Percentiles rank a stretch among this genome's conserved stretches.
phyloP scores from a whole-genome alignment of 2,113 vertebrate species.

The human (Homo sapiens) region DNA sequence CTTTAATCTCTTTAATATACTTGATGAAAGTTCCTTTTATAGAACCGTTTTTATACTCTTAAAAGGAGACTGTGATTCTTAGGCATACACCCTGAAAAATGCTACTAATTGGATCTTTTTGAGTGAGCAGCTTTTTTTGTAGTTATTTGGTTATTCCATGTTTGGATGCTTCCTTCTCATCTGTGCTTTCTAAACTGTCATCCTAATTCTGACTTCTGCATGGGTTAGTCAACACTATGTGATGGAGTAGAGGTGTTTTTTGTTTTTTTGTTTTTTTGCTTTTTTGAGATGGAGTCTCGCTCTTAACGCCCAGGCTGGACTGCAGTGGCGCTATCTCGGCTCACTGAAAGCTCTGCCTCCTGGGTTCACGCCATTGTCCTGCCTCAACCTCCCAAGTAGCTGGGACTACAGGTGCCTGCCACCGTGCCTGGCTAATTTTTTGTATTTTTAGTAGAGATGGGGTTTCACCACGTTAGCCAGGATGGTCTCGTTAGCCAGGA shows the following conservation, averaged over 20 bases:
- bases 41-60: neutral
- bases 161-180: neutral
- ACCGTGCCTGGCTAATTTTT: no score
- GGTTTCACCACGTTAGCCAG: no score
- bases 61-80: neutral
- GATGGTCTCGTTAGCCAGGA: no score
- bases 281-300: no score
- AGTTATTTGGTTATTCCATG: neutral
- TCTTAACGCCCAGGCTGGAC: no score
- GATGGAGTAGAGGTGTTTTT: neutral
- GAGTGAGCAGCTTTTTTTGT: neutral
- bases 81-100: neutral
- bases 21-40: neutral
- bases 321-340: no score
- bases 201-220: neutral
- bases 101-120: neutral
- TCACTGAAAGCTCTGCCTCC: no score
- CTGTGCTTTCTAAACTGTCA: neutral
- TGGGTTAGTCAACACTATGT: neutral
- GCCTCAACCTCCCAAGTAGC: no score
- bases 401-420: no score
- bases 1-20: slow-evolving; percentile 5
- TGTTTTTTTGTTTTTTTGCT: no score
- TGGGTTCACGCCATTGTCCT: no score
- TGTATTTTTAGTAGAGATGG: no score